Base-by-base conservation (phyloP, 2,888 invertebrate species). In the Aphidius colemani region DNA sequence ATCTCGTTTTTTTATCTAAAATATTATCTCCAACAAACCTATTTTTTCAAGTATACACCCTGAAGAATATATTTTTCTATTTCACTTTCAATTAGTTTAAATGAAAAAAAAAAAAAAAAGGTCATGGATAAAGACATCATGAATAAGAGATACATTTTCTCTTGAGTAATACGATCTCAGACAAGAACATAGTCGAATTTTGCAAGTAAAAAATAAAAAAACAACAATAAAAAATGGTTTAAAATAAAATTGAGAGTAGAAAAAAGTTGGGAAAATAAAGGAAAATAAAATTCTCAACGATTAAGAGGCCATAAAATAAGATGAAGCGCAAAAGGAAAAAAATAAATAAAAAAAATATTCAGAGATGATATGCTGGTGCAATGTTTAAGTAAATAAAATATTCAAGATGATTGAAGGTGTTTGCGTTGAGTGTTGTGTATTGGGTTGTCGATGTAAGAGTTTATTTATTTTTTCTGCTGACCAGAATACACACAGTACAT, bases 361-460 rank as follows among this genome's bases (percentile, higher is more conserved):
- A 53, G 9, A 30, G 10, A 67, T 53, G 61, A 59, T 63, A 57
- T 68, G 67, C 67, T 69, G 69, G 9, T 13, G 55, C 18, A 55
- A 30, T 18, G 13, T 18, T 11, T 64, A 69, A 74, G 74, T 75
- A 73, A 78, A 78, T 79, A 75, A 79, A 79, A 78, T 78, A 79
- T 79, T 79, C 74, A 76, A 69, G 71, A 70, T 70, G 72, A 30
- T 30, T 30, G 30, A 30, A 30, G 30, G 30, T 30, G 30, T 30
- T 4, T 30, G 30, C 5, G 0, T 30, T 30, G 30, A 30, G 4
- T 18, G 18, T 18, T 18, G n/a, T n/a, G n/a, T n/a, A n/a, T n/a
- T n/a, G n/a, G 18, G 18, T 30, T 30, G 30, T 5, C 30, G 5
- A 30, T 30, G 4, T 5, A 3, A 2, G 5, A 30, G 5, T 30